Percentiles rank a stretch among this genome's conserved stretches.
Evolutionary conservation across 2,113 vertebrate species (phyloP).

Genomic region (Chascanopsetta lugubris): DNA sequence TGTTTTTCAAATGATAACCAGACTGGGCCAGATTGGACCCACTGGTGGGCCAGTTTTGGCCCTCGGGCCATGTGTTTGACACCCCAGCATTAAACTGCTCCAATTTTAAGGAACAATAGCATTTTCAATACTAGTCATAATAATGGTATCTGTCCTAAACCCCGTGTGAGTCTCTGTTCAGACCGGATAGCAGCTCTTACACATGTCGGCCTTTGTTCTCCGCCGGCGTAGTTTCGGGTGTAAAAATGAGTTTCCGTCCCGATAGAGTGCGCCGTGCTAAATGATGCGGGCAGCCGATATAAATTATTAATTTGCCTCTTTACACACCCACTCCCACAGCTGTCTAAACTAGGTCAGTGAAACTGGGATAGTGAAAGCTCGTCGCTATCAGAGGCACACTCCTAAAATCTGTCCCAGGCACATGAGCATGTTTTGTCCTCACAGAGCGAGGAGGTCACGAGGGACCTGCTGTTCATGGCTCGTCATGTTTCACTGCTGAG

Average conservation of each 20-base stretch:
- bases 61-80: too few relatives aligned
- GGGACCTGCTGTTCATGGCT: too few relatives aligned
- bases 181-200: background rate
- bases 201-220: background rate
- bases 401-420: conserved; percentile 26
- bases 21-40: too few relatives aligned
- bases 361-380: conserved; percentile 29
- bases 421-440: conserved; percentile 2
- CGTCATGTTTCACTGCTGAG: too few relatives aligned
- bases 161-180: background rate
- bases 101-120: too few relatives aligned
- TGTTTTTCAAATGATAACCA: too few relatives aligned
- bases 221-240: background rate
- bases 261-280: conserved; percentile 3
- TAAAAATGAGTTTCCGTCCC: conserved; percentile 4
- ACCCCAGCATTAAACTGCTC: too few relatives aligned
- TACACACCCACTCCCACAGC: conserved; percentile 30
- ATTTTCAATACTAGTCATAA: too few relatives aligned
- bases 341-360: conserved; percentile 59
- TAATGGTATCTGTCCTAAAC: too few relatives aligned
- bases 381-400: conserved; percentile 35
- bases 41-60: too few relatives aligned
- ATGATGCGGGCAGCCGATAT: conserved; percentile 21
- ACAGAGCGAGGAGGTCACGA: too few relatives aligned
- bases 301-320: conserved; percentile 53